A percentile compares a stretch with the other conserved stretches of the same genome.
Conservation (phyloP, 2,113 vertebrate species). For the Poeciliopsis turrubarensis region DNA sequence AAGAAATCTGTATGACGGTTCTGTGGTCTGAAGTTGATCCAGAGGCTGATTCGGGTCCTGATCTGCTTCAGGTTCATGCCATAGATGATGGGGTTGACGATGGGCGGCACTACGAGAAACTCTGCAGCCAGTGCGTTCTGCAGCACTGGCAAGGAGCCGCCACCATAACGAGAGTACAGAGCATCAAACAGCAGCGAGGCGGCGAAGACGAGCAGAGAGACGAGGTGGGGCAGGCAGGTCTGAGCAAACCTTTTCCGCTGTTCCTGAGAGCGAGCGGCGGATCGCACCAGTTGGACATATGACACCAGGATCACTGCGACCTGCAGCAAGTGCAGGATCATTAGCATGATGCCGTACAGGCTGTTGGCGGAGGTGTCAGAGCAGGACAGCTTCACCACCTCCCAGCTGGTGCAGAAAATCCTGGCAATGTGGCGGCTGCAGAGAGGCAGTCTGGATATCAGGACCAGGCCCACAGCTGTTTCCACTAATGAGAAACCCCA, state of each 20-base stretch:
- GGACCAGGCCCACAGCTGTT: rapidly evolving
- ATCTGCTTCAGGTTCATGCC: constrained; percentile 71
- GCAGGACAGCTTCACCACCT: constrained; percentile 66
- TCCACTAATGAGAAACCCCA: constrained; percentile 63
- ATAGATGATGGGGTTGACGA: constrained; percentile 76
- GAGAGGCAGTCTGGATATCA: constrained; percentile 46
- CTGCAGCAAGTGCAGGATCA: constrained; percentile 39
- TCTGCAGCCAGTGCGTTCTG: constrained; percentile 54
- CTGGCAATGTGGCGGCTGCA: constrained; percentile 49
- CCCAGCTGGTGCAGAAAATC: constrained; percentile 73
- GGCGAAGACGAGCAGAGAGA: constrained; percentile 58
- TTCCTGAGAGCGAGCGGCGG: constrained; percentile 24
- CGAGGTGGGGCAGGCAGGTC: constrained; percentile 70
- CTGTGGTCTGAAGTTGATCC: no score
- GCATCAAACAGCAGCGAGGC: constrained; percentile 44
- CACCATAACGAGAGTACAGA: constrained; percentile 61
- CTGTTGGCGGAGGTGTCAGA: constrained; percentile 45
- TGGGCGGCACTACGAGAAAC: constrained; percentile 69
- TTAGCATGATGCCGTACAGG: constrained; percentile 52
- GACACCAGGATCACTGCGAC: constrained; percentile 56
- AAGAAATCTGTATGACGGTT: no score
- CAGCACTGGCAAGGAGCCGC: constrained; percentile 11
- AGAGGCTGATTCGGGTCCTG: constrained; percentile 25
- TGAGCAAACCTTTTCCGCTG: constrained; percentile 60
- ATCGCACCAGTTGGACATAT: constrained; percentile 46